Evolutionary conservation across 1,140 invertebrate species (phyloP), one percentile per base, ranked within the genome.

Genomic region (Drosophila lini): DNA sequence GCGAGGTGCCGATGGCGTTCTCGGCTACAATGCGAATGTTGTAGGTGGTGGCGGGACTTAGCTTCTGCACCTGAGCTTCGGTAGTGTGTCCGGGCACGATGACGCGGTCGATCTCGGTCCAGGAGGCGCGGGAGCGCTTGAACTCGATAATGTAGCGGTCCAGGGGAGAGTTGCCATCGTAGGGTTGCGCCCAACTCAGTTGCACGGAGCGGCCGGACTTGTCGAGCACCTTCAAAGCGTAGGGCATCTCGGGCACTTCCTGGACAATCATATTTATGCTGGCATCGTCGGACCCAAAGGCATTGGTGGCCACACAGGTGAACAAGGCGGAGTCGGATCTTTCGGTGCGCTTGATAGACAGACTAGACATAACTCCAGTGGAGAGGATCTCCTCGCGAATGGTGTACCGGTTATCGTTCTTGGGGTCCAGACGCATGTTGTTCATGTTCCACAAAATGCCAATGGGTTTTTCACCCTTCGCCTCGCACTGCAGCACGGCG

Each of bases 371-470:
- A 8, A 98, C 97, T 60, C 97, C 97, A 78, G 97, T 96, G 2
- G 96, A 95, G 31, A 97, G 92, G 81, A 97, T 97, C 93, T 98
- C 97, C 93, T 98, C 97, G 53, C 97, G 95, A 82, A 98, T 98
- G 3, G 97, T 98, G 93, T 98, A 98, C 57, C 97, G 96, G 19
- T 94, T 96, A 88, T 97, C 96, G 58, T 95, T 96, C 93, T 97
- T 97, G 32, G 96, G 96, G 93, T 98, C 97, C 57, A 98, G 93
- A 53, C 97, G 95, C 92, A 98, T 97, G 92, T 97, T 97, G 92
- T 98, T 97, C 95, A 97, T 97, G 93, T 97, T 98, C 98, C 98
- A 99, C 22, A 97, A 94, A 48, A 99, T 98, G 79, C 97, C 97
- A 91, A 99, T 97, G 28, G 98, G 98, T 94, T 98, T 98, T 93